Percentiles rank a stretch among this genome's conserved stretches.
Evolutionary conservation across 2,888 invertebrate species (phyloP).

Genomic region (Criorhina ranunculi): DNA sequence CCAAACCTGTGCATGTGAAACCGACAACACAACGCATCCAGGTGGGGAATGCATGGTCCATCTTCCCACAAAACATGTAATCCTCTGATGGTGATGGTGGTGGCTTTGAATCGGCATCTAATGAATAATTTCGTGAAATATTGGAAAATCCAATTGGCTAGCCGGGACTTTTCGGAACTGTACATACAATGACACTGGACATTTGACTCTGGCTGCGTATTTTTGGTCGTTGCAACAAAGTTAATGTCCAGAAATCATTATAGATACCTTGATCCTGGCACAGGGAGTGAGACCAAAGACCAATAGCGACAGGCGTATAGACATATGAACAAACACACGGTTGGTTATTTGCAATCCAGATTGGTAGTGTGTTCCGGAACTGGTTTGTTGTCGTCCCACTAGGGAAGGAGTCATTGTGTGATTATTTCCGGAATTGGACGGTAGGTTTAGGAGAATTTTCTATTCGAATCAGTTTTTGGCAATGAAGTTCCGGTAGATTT

Average conservation of each 20-base stretch:
- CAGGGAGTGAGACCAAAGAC: background rate
- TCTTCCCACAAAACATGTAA: slow-evolving; percentile 44
- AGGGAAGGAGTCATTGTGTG: slow-evolving; percentile 10
- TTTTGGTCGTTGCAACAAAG: slow-evolving; percentile 58
- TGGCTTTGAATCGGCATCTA: slow-evolving; percentile 47
- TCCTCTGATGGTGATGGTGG: slow-evolving; percentile 43
- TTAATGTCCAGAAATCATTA: slow-evolving; percentile 72
- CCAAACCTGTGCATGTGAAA: slow-evolving; percentile 16
- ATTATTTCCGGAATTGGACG: slow-evolving; percentile 49
- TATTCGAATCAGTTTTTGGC: background rate
- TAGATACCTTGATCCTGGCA: slow-evolving; percentile 46
- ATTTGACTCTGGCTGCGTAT: slow-evolving; percentile 22
- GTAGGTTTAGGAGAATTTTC: background rate
- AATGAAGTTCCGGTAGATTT: background rate
- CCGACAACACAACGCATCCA: slow-evolving; percentile 25
- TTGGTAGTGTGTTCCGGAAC: slow-evolving; percentile 27
- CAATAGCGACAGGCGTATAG: slow-evolving; percentile 36
- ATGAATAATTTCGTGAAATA: slow-evolving; percentile 77
- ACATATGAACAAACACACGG: slow-evolving; percentile 18
- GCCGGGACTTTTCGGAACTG: slow-evolving; percentile 45
- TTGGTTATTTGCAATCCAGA: slow-evolving; percentile 39
- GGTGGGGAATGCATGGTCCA: background rate
- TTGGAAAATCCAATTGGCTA: slow-evolving; percentile 76
- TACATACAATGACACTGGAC: background rate
- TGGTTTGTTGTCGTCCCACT: background rate